Conservation (phyloP, 2,113 vertebrate genomes). For the Pitta sordida region DNA sequence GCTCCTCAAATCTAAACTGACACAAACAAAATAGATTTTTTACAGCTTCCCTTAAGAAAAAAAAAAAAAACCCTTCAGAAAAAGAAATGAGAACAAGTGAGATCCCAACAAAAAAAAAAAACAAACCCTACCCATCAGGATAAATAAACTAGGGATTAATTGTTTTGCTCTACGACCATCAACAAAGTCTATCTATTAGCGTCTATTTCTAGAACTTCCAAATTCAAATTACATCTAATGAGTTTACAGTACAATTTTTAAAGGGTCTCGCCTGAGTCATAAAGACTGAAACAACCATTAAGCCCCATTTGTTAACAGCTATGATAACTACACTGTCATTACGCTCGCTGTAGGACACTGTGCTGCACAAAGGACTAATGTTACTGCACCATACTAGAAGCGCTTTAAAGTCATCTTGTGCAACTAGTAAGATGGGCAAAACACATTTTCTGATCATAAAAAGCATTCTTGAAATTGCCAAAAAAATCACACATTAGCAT, state of each 20-base stretch:
- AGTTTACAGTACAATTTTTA: constrained; percentile 64
- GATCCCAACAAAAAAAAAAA: not conserved
- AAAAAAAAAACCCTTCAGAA: not conserved
- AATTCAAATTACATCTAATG: constrained; percentile 50
- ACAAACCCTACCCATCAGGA: not conserved
- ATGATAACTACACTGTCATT: constrained; percentile 60
- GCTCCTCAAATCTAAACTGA: not conserved
- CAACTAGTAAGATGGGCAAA: constrained; percentile 42
- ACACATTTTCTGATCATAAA: constrained; percentile 27
- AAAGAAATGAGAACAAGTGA: not conserved
- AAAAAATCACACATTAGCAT: constrained; percentile 5
- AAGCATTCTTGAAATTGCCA: not conserved
- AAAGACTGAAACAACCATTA: constrained; percentile 48
- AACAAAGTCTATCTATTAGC: constrained; percentile 20
- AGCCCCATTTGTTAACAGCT: constrained; percentile 53
- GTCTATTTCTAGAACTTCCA: constrained; percentile 44
- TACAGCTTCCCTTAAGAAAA: not conserved
- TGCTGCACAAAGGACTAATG: constrained; percentile 37
- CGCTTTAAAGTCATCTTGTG: constrained; percentile 37
- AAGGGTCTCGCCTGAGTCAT: constrained; percentile 33
- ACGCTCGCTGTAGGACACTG: constrained; percentile 42
- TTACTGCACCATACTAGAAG: constrained; percentile 42
- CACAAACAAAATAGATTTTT: not conserved
- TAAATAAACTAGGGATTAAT: not conserved
- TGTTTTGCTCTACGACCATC: constrained; percentile 9